Evolutionary conservation across 2,888 invertebrate species (phyloP), one percentile per base, ranked within the genome.

Genomic region (Strigamia crassipes): DNA sequence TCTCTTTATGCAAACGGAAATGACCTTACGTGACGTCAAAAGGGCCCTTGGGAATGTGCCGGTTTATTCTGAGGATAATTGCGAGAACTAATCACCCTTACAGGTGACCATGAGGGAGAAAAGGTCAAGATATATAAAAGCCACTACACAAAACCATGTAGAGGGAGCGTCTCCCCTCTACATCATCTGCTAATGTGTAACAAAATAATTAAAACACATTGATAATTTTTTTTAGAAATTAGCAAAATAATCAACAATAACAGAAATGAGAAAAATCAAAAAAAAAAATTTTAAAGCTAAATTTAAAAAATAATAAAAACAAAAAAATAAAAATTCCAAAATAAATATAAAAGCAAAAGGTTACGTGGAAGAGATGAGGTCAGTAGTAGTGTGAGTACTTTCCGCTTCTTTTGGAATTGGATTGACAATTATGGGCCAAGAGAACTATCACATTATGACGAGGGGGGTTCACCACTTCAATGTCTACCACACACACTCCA

Each of bases 1-100:
- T 56, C 56, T 77, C 78, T 80, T 80, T 80, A 80, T 80, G 80
- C 80, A 80, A 80, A 80, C 80, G 27, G 79, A 31, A 38, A 27
- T 56, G 80, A 80, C 80, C 80, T 80, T 56, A 31, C 23, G 56
- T 27, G 80, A 56, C 56, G 80, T 80, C 80, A 80, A 80, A 80
- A 80, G 56, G 80, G 80, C 80, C 80, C 61, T 23, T 23, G 80
- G 56, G 80, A 80, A 27, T 56, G 56, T 56, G 56, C 56, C 56
- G 56, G 56, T 56, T 56, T 56, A 56, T 56, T 56, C 56, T 56
- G 56, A 56, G 56, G 56, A 56, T 56, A 56, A 56, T 56, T 56
- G 56, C 56, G 56, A 56, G 56, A 56, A 56, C 56, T 56, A 56
- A 56, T 56, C 56, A 56, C 56, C 56, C 56, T 56, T 56, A 56